Percentiles rank a stretch among this genome's conserved stretches.
Conservation (phyloP, 2,113 vertebrate species). For the Eolophus roseicapilla region DNA sequence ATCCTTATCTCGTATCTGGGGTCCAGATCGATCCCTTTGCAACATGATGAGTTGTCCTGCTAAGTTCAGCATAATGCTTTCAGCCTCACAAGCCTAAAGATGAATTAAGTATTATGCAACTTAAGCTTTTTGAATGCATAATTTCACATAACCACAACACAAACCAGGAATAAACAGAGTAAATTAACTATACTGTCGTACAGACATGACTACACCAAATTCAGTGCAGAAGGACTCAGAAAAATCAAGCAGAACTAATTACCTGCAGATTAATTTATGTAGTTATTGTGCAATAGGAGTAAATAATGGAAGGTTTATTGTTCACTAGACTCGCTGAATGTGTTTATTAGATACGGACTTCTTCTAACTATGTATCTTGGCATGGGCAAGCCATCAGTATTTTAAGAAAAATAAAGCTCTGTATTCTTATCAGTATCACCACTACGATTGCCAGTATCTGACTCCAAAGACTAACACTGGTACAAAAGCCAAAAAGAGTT, state of each 20-base stretch:
- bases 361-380: not conserved
- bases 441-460: not conserved
- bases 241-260: not conserved
- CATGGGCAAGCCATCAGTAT: not conserved
- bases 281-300: not conserved
- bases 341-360: not conserved
- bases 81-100: slow-evolving; percentile 89
- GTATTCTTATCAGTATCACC: not conserved
- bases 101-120: not conserved
- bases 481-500: not conserved
- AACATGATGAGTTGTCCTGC: slow-evolving; percentile 98
- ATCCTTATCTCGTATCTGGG: slow-evolving; percentile 95
- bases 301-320: not conserved
- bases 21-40: slow-evolving; percentile 95
- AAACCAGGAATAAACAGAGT: not conserved
- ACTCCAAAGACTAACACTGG: not conserved
- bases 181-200: not conserved
- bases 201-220: not conserved
- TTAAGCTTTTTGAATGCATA: not conserved
- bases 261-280: not conserved
- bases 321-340: not conserved
- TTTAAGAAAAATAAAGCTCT: not conserved
- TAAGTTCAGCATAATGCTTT: slow-evolving; percentile 98
- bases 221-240: not conserved
- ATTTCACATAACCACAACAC: not conserved